Conservation (phyloP, 1,140 invertebrate genomes). For the Drosophila athabasca region DNA sequence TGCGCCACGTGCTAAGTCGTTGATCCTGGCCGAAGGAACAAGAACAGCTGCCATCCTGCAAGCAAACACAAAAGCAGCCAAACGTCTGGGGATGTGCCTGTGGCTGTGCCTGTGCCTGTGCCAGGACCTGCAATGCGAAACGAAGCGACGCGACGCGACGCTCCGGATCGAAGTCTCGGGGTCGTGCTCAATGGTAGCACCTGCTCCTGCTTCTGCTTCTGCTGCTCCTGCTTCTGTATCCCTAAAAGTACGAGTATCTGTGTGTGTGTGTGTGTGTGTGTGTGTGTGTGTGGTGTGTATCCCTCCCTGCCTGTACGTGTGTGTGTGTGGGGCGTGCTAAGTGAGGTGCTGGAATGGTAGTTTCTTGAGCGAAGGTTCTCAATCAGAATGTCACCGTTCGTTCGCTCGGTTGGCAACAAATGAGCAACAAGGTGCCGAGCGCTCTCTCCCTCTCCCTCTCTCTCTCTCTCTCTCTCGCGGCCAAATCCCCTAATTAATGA, state of each 20-base stretch:
- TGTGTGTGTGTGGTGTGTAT: conserved; percentile 19
- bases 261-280: conserved; percentile 19
- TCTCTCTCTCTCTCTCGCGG: neutral
- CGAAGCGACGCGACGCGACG: no score
- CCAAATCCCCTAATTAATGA: conserved; percentile 63
- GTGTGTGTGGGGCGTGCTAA: conserved; percentile 55
- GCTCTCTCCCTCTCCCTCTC: neutral
- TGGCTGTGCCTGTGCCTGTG: conserved; percentile 20
- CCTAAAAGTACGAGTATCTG: no score
- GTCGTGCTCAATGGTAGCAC: conserved; percentile 37
- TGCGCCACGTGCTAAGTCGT: conserved; percentile 80
- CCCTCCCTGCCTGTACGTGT: conserved; percentile 11
- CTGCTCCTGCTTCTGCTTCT: conserved; percentile 47
- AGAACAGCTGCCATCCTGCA: conserved; percentile 55
- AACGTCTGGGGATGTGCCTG: conserved; percentile 6
- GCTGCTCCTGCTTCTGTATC: conserved; percentile 24
- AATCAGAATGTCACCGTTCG: conserved; percentile 70
- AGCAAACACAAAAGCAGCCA: conserved; percentile 26
- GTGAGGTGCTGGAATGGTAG: conserved; percentile 46
- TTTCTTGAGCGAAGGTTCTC: conserved; percentile 46
- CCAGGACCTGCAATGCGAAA: conserved; percentile 45
- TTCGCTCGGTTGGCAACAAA: conserved; percentile 36
- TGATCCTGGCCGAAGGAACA: conserved; percentile 69
- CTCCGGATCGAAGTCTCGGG: conserved; percentile 11
- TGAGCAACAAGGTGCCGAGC: conserved; percentile 60